Evolutionary conservation across 1,140 invertebrate genomes (phyloP), one percentile per base, ranked within the genome.

Genomic region (Calosoma granatense): DNA sequence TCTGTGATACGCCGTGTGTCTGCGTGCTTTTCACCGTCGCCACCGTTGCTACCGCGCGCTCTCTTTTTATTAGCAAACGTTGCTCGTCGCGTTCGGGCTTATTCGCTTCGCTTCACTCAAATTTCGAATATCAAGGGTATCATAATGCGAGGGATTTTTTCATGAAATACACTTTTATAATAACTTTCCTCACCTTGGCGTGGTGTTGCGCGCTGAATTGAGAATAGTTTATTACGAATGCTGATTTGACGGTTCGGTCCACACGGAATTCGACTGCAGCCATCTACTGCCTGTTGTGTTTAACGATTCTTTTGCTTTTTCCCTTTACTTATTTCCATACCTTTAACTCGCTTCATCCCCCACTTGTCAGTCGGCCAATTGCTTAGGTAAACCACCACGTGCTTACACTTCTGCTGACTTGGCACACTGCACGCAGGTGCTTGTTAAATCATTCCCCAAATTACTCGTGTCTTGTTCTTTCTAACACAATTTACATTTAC

Each of bases 131-230:
- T 64, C 64, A 64, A 64, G 64, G 64, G 64, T 61, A 61, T 66
- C 60, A 58, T 64, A 63, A 64, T 64, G 55, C 61, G 60, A 62
- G 60, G 61, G n/a, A 36, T n/a, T 36, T 64, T 64, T 61, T 65
- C 64, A 22, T 55, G 26, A 62, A 62, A 65, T 62, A 62, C 63
- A 64, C 61, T 63, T 63, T 66, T 63, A 62, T 66, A 66, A 66
- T 66, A 66, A 66, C 61, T 66, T 66, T 61, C 26, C 26, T 59
- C 65, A 66, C 65, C 65, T 66, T 66, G 53, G 30, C 53, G 43
- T 22, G 56, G 22, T 54, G 53, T 54, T 54, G n/a, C 6, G 53
- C n/a, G n/a, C 22, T 20, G 14, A 15, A n/a, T 54, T 14, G 53
- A 36, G n/a, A 36, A 36, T n/a, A 36, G 26, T 36, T 36, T 36